phyloP scores from a whole-genome alignment of 2,113 vertebrate genomes.

The Boulengeromyrus knoepffleri region DNA sequence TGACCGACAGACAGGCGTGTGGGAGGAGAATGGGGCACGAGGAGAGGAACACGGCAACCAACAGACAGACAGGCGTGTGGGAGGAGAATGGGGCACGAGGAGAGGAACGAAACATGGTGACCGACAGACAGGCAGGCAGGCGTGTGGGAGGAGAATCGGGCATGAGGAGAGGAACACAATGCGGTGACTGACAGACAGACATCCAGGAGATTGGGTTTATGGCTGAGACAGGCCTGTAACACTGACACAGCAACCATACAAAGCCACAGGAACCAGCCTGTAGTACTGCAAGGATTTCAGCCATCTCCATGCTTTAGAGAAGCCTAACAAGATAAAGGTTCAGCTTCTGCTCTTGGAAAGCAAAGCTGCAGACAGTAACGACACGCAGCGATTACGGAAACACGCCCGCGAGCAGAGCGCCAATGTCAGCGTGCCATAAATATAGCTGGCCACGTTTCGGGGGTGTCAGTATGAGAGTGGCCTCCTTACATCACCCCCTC shows the following conservation, averaged over 20 bases:
- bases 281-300: not conserved
- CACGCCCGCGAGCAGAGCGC: not conserved
- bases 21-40: no score
- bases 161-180: not conserved
- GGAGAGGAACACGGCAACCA: not conserved
- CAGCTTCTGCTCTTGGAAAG: not conserved
- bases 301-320: not conserved
- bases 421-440: not conserved
- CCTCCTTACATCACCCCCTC: not conserved
- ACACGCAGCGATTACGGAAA: not conserved
- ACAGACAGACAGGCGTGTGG: no score
- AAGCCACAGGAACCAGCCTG: not conserved
- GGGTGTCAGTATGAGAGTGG: not conserved
- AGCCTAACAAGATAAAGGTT: not conserved
- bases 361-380: not conserved
- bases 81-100: no score
- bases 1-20: no score
- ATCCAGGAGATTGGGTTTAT: not conserved
- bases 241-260: not conserved
- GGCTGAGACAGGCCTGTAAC: not conserved
- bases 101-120: not conserved
- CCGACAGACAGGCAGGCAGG: no score
- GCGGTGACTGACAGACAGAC: no score
- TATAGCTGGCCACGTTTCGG: not conserved
- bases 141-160: no score